Conservation (phyloP, 2,888 invertebrate genomes). For the Rambutsinella grinnellia region DNA sequence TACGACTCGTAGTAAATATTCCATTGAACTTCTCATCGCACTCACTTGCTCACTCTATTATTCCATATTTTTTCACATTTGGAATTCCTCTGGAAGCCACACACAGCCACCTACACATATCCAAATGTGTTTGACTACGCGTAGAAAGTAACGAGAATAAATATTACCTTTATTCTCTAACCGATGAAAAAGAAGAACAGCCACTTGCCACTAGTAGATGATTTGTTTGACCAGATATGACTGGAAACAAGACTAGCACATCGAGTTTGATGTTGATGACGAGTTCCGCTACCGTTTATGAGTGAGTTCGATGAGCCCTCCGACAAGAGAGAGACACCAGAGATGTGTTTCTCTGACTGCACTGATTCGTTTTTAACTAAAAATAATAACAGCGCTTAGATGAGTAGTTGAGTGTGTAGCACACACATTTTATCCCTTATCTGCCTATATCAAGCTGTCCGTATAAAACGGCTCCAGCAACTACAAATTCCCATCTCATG, state of each 20-base stretch:
- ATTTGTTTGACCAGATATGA: background rate
- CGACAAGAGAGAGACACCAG: background rate
- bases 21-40: constrained; percentile 2
- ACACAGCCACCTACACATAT: background rate
- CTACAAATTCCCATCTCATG: too few relatives aligned
- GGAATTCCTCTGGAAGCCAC: background rate
- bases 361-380: background rate
- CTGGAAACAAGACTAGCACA: background rate
- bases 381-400: background rate
- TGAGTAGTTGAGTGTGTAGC: too few relatives aligned
- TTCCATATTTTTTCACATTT: background rate
- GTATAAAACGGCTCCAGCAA: too few relatives aligned
- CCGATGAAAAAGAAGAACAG: background rate
- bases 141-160: background rate
- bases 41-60: background rate
- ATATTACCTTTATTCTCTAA: background rate
- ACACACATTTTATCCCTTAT: too few relatives aligned
- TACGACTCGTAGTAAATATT: constrained; percentile 16
- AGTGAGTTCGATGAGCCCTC: background rate
- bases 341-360: background rate
- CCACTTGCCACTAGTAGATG: background rate
- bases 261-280: background rate
- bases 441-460: too few relatives aligned
- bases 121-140: background rate
- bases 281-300: background rate